Conservation (phyloP, 2,888 invertebrate genomes). For the Drosophila rubida region DNA sequence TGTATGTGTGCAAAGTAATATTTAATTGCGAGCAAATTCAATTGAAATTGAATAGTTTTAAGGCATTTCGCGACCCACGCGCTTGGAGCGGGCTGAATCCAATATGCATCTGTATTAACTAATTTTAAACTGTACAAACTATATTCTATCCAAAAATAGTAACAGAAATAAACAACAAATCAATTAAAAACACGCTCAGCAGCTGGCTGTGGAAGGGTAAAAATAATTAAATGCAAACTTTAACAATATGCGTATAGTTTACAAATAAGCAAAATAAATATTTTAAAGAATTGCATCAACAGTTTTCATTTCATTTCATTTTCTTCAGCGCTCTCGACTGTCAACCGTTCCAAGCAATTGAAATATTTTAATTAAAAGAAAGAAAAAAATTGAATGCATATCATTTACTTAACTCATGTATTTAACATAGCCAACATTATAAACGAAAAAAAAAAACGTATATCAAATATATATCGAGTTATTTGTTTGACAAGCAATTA, state of each 20-base stretch:
- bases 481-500: slow-evolving; percentile 45
- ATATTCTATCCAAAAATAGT: neutral
- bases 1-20: slow-evolving; percentile 74
- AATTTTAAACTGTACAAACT: neutral
- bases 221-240: neutral
- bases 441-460: slow-evolving; percentile 10
- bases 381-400: slow-evolving; percentile 45
- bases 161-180: neutral
- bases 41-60: slow-evolving; percentile 15
- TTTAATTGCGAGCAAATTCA: slow-evolving; percentile 40
- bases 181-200: slow-evolving; percentile 47
- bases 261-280: neutral
- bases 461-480: slow-evolving; percentile 41
- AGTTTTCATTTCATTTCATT: neutral
- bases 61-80: neutral
- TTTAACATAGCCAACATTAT: slow-evolving; percentile 26
- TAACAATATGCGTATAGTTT: neutral
- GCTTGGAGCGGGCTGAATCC: slow-evolving; percentile 15
- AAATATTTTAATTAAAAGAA: slow-evolving; percentile 2
- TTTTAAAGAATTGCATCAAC: neutral
- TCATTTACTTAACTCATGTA: slow-evolving; percentile 45
- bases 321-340: neutral
- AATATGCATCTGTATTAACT: slow-evolving; percentile 4
- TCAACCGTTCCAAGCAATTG: neutral
- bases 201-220: slow-evolving; percentile 38